phyloP scores from a whole-genome alignment of 2,888 invertebrate species.

The Drosophila trichaetosa region DNA sequence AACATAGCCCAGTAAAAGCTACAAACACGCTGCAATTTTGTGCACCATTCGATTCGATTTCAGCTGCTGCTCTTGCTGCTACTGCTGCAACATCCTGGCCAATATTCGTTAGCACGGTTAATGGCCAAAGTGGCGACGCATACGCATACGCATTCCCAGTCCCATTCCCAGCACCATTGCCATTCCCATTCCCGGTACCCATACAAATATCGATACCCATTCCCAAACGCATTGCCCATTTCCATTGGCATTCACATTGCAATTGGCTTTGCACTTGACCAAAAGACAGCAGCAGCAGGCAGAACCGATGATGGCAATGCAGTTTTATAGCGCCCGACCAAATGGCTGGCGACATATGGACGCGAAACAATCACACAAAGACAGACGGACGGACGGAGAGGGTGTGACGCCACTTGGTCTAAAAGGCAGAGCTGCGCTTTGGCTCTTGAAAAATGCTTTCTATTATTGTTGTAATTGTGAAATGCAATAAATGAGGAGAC shows the following conservation, averaged over 20 bases:
- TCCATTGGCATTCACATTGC: conserved; percentile 38
- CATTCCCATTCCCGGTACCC: conserved; percentile 2
- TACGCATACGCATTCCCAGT: conserved; percentile 32
- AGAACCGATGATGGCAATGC: conserved; percentile 54
- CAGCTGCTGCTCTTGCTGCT: conserved; percentile 6
- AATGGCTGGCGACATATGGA: conserved; percentile 76
- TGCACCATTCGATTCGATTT: conserved; percentile 14
- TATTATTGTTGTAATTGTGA: conserved; percentile 63
- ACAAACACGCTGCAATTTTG: neutral
- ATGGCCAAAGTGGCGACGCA: conserved; percentile 59
- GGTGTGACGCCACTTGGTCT: conserved; percentile 24
- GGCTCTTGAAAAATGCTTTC: conserved; percentile 38
- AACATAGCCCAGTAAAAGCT: conserved; percentile 25
- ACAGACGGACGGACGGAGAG: neutral
- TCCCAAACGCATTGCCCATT: conserved; percentile 13
- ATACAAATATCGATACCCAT: conserved; percentile 1
- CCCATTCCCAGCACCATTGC: conserved; percentile 1
- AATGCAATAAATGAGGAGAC: conserved; percentile 42
- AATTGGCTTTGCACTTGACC: conserved; percentile 59
- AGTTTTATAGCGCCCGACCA: conserved; percentile 54
- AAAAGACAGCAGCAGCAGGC: conserved; percentile 42
- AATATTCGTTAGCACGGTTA: conserved; percentile 61
- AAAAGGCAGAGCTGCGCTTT: conserved; percentile 6
- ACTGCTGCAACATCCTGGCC: conserved; percentile 42
- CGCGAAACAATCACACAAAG: conserved; percentile 47